phyloP scores from a whole-genome alignment of 2,888 invertebrate species.

The Autographa gamma region DNA sequence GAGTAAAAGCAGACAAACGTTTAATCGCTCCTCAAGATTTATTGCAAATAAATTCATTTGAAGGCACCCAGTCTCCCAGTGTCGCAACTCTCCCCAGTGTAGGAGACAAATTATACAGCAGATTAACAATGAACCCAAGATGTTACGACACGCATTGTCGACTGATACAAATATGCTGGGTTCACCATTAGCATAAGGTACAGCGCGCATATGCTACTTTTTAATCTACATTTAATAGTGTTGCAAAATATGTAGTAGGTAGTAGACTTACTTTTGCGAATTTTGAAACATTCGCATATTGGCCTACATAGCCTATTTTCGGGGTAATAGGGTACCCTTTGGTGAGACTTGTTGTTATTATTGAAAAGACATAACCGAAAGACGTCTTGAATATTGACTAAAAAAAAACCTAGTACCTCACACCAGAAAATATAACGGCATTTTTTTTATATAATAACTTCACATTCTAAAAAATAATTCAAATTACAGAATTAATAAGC shows the following conservation, averaged over 20 bases:
- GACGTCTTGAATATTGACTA: no score
- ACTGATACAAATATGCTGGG: constrained; percentile 67
- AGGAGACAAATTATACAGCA: constrained; percentile 79
- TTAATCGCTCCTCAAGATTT: constrained; percentile 22
- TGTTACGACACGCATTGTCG: constrained; percentile 77
- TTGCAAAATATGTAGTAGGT: not conserved
- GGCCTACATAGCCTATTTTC: not conserved
- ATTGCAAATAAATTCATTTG: constrained; percentile 46
- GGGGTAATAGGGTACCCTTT: not conserved
- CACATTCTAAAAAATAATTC: no score
- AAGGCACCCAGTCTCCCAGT: constrained; percentile 53
- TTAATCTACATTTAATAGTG: constrained; percentile 20
- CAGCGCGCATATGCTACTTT: constrained; percentile 30
- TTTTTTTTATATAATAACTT: no score
- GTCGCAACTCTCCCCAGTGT: constrained; percentile 64
- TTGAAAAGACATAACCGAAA: no score
- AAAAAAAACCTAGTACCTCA: no score
- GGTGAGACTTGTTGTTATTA: not conserved
- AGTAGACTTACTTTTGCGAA: no score
- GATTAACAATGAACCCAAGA: constrained; percentile 76
- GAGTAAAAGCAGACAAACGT: constrained; percentile 22
- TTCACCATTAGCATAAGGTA: constrained; percentile 61
- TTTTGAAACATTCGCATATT: not conserved
- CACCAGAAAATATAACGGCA: no score
- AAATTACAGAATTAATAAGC: not conserved